These are phyloP conservation scores for Octonoba sinensis DNA, from an alignment of 2,888 invertebrate species.

Conservation along the genomic window DNA sequence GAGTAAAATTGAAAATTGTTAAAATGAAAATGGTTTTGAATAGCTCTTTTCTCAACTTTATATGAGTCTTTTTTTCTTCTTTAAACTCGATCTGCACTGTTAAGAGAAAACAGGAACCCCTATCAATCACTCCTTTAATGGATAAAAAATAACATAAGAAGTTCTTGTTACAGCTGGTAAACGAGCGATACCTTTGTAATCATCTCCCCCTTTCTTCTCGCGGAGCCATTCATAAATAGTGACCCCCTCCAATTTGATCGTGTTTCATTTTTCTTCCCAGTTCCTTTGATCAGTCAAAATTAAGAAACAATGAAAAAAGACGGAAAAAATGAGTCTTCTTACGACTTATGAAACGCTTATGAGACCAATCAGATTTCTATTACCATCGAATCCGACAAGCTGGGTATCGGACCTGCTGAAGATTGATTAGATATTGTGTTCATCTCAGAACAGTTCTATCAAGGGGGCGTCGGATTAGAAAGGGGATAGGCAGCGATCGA, in stretches of 20 bases:
- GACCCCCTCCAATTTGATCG: no score
- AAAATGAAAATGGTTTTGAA: no score
- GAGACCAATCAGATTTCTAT: constrained; percentile 61
- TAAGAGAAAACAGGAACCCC: no score
- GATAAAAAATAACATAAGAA: constrained; percentile 16
- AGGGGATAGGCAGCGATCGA: constrained; percentile 7
- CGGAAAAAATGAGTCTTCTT: constrained; percentile 18
- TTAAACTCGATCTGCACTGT: no score
- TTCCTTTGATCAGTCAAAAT: no score
- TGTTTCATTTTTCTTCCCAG: no score
- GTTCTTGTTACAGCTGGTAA: constrained; percentile 60
- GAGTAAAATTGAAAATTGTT: no score
- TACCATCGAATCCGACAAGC: constrained; percentile 45
- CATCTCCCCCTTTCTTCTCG: constrained; percentile 33
- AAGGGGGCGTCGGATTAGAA: neutral
- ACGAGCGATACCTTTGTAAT: constrained; percentile 39
- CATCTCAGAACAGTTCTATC: neutral
- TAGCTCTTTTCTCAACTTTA: no score
- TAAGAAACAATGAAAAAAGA: no score
- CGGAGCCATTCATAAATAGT: constrained; percentile 11
- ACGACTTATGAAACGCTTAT: constrained; percentile 36
- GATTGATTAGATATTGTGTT: constrained; percentile 62
- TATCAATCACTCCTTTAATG: no score
- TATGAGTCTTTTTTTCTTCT: no score
- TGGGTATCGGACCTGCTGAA: constrained; percentile 49